Conservation (phyloP, 2,888 invertebrate species). For the Caenorhabditis doughertyi region DNA sequence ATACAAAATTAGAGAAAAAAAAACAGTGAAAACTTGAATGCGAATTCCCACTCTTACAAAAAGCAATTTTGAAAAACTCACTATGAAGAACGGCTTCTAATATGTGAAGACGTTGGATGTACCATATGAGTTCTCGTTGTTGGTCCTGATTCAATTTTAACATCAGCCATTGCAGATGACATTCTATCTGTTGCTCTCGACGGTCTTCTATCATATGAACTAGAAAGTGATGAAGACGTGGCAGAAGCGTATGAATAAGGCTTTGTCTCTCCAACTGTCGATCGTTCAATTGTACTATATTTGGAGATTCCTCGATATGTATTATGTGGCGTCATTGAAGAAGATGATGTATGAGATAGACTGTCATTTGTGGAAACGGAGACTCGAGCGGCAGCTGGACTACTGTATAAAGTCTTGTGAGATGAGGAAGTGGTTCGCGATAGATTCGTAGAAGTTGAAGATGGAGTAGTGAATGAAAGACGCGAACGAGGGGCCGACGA, state of each 20-base stretch:
- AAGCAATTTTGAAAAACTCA: slow-evolving; percentile 31
- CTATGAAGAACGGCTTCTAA: slow-evolving; percentile 59
- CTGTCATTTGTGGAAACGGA: slow-evolving; percentile 57
- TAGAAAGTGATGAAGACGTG: slow-evolving; percentile 22
- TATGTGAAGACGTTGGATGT: slow-evolving; percentile 64
- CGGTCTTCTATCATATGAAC: slow-evolving; percentile 21
- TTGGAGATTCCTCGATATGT: slow-evolving; percentile 52
- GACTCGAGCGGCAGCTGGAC: slow-evolving; percentile 62
- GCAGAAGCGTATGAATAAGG: slow-evolving; percentile 39
- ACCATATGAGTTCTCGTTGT: slow-evolving; percentile 63
- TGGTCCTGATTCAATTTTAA: slow-evolving; percentile 54
- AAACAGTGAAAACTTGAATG: too few species aligned
- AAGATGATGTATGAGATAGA: slow-evolving; percentile 16
- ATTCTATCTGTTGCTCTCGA: slow-evolving; percentile 29
- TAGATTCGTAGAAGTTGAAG: slow-evolving; percentile 29
- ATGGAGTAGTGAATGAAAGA: slow-evolving; percentile 19
- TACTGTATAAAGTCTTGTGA: slow-evolving; percentile 59
- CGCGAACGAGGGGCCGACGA: slow-evolving; percentile 37
- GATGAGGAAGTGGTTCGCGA: slow-evolving; percentile 39
- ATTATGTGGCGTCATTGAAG: slow-evolving; percentile 23
- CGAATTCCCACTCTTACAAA: neutral
- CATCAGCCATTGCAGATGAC: slow-evolving; percentile 27
- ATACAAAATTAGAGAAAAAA: neutral
- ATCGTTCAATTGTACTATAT: slow-evolving; percentile 52
- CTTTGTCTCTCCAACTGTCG: slow-evolving; percentile 22